Percentiles rank a stretch among this genome's conserved stretches.
Evolutionary conservation across 2,797 vertebrate species (phyloP).

Genomic region (Tauraco hartlaubi): DNA sequence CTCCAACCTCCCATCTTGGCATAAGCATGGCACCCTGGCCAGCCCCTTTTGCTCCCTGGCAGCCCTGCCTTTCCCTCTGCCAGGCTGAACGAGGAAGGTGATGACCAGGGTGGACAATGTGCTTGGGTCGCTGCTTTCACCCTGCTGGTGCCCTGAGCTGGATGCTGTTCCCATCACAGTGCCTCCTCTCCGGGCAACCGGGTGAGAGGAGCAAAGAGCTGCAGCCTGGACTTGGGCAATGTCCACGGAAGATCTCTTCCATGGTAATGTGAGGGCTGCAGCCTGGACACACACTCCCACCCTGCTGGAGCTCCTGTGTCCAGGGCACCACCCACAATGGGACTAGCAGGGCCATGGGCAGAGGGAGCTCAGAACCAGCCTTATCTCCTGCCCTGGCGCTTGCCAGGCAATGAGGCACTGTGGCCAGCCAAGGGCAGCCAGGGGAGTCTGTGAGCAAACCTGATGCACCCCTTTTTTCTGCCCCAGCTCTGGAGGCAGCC

Average conservation of each 20-base stretch:
- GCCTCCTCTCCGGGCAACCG: background rate
- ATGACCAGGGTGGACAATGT: slow-evolving; percentile 70
- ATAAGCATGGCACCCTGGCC: background rate
- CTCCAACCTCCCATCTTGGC: background rate
- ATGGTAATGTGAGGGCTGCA: background rate
- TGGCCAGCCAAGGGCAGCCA: background rate
- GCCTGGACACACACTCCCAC: background rate
- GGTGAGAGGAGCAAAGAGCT: background rate
- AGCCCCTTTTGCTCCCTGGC: background rate
- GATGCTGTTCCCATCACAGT: background rate
- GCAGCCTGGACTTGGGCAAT: background rate
- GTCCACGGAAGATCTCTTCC: background rate
- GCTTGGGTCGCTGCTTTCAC: background rate
- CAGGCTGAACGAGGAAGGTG: slow-evolving; percentile 82
- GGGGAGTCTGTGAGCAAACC: background rate
- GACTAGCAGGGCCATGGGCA: background rate
- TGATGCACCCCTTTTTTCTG: background rate
- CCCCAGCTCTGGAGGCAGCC: background rate
- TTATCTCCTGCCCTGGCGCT: background rate
- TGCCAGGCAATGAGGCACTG: background rate
- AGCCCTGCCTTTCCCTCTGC: background rate
- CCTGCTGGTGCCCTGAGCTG: background rate
- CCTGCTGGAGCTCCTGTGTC: background rate
- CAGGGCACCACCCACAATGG: background rate
- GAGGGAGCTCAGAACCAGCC: background rate